phyloP scores from a whole-genome alignment of 2,888 invertebrate genomes.

The Zygogramma bicolorata region DNA sequence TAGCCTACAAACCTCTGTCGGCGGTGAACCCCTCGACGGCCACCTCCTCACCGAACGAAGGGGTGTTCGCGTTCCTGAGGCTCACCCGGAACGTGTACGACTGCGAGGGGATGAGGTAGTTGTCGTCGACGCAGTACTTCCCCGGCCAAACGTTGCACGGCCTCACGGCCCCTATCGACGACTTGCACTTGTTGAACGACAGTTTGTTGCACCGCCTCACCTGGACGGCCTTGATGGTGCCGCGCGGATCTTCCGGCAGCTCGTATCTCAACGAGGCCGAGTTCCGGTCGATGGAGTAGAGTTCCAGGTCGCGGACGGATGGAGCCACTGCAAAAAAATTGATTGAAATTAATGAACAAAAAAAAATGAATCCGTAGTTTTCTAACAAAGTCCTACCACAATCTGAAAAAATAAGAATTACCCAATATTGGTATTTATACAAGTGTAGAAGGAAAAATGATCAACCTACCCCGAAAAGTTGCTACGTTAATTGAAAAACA shows the following conservation, averaged over 20 bases:
- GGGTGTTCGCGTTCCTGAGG: slow-evolving; percentile 57
- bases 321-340: slow-evolving; percentile 56
- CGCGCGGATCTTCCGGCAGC: slow-evolving; percentile 53
- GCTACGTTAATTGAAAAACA: no score
- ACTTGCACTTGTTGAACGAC: slow-evolving; percentile 54
- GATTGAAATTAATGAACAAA: background rate
- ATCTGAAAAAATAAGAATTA: no score
- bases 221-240: slow-evolving; percentile 54
- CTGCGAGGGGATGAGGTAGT: slow-evolving; percentile 52
- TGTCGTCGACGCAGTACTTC: slow-evolving; percentile 57
- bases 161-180: slow-evolving; percentile 46
- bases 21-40: slow-evolving; percentile 47
- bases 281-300: slow-evolving; percentile 57
- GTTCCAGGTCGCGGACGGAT: slow-evolving; percentile 56
- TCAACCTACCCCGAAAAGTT: no score
- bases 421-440: no score
- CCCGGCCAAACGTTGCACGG: slow-evolving; percentile 57
- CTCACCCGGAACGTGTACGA: slow-evolving; percentile 55
- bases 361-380: background rate
- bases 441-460: no score
- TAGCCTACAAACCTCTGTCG: slow-evolving; percentile 57
- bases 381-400: no score
- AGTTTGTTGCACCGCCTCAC: slow-evolving; percentile 55
- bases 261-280: slow-evolving; percentile 58
- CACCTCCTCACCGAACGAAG: slow-evolving; percentile 54